A percentile compares a stretch with the other conserved stretches of the same genome.
Evolutionary conservation across 1,140 invertebrate species (phyloP).

Genomic region (Hypothenemus hampei): DNA sequence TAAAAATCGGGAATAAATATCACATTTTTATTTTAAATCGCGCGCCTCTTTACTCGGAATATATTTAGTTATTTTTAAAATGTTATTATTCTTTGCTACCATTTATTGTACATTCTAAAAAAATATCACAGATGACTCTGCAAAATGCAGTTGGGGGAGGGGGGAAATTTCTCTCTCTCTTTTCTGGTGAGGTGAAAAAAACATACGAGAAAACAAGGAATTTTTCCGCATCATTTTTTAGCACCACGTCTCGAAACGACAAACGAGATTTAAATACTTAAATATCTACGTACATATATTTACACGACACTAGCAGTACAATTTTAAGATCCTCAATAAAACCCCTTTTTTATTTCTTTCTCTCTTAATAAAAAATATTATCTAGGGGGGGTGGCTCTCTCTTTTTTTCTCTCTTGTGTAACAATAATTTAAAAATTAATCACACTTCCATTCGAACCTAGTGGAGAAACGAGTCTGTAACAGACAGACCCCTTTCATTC

Average conservation of each 20-base stretch:
- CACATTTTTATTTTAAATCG: conserved; percentile 40
- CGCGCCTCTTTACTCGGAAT: conserved; percentile 38
- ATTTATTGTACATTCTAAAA: conserved; percentile 43
- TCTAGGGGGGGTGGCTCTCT: too few relatives aligned
- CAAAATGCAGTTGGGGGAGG: too few relatives aligned
- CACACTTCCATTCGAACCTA: too few relatives aligned
- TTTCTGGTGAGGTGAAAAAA: too few relatives aligned
- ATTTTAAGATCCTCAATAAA: conserved; percentile 32
- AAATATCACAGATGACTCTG: conserved; percentile 45
- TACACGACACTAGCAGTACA: conserved; percentile 43
- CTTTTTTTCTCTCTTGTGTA: conserved; percentile 4
- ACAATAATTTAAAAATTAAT: too few relatives aligned
- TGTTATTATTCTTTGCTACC: conserved; percentile 43
- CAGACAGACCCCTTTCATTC: too few relatives aligned
- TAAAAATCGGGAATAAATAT: conserved; percentile 42
- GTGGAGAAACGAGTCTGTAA: too few relatives aligned
- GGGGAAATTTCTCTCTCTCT: too few relatives aligned
- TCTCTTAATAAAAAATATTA: background rate
- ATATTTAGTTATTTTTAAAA: too few relatives aligned
- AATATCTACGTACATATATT: conserved; percentile 41
- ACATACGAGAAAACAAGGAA: conserved; percentile 1
- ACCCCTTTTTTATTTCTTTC: conserved; percentile 1
- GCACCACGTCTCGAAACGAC: conserved; percentile 44
- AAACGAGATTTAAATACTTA: conserved; percentile 44
- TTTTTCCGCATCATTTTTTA: conserved; percentile 27